Conservation (phyloP, 1,140 invertebrate genomes). For the Vanessa tameamea region DNA sequence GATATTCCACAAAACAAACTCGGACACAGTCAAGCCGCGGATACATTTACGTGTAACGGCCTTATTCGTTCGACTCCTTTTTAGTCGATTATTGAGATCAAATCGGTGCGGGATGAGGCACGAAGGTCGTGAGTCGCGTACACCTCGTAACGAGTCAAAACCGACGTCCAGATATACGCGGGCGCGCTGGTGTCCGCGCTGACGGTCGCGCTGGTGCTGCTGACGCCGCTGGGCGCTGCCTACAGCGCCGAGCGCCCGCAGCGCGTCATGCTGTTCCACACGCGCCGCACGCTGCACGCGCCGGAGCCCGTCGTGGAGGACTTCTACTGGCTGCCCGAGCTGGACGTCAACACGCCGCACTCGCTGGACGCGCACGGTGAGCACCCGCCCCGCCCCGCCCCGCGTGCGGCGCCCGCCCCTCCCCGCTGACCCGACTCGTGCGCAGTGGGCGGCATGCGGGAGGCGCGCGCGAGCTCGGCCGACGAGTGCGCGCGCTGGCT, state of each 20-base stretch:
- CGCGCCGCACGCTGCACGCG: constrained; percentile 52
- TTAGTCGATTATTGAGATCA: not conserved
- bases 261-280: constrained; percentile 83
- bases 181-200: constrained; percentile 24
- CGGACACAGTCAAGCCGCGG: too few species aligned
- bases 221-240: constrained; percentile 83
- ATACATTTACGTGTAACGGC: too few species aligned
- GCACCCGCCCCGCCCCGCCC: not conserved
- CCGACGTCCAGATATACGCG: constrained; percentile 27
- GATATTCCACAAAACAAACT: too few species aligned
- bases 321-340: constrained; percentile 88
- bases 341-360: constrained; percentile 87
- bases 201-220: constrained; percentile 36
- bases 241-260: constrained; percentile 87
- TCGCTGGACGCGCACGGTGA: constrained; percentile 80
- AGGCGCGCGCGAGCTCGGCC: constrained; percentile 47
- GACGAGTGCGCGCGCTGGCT: constrained; percentile 84
- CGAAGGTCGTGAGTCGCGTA: too few species aligned
- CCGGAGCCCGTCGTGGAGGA: constrained; percentile 17
- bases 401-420: not conserved
- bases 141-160: not conserved
- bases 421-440: not conserved
- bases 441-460: constrained; percentile 42
- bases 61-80: not conserved
- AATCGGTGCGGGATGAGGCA: not conserved